Evolutionary conservation across 2,888 invertebrate genomes (phyloP).

Genomic region (Cephus sareptanus): DNA sequence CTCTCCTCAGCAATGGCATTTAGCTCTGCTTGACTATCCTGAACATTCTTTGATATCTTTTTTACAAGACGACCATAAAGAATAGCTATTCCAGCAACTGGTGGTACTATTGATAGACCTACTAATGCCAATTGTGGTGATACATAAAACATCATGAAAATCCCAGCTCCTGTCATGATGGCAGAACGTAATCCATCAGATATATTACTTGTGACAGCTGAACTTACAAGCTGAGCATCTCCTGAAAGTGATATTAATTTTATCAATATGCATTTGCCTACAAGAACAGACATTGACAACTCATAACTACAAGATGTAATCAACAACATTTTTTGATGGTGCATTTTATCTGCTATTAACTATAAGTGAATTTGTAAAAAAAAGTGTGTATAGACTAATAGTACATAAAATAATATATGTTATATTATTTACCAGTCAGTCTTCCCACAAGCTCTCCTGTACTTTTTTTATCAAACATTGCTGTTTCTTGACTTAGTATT

Average conservation of each 20-base stretch:
- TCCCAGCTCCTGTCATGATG: slow-evolving; percentile 88
- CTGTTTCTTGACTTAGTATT: slow-evolving; percentile 87
- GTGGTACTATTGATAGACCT: slow-evolving; percentile 89
- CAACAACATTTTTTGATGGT: too few relatives aligned
- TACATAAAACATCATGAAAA: slow-evolving; percentile 96
- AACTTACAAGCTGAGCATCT: slow-evolving; percentile 91
- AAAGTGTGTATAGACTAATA: not conserved
- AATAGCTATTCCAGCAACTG: slow-evolving; percentile 85
- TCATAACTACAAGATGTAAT: too few relatives aligned
- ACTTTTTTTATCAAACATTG: slow-evolving; percentile 89
- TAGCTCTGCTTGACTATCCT: slow-evolving; percentile 75
- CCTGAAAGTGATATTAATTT: slow-evolving; percentile 69
- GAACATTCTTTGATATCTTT: slow-evolving; percentile 83
- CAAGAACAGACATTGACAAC: too few relatives aligned
- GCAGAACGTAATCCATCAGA: slow-evolving; percentile 92
- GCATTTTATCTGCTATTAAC: too few relatives aligned
- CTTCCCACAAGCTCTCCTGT: slow-evolving; percentile 95
- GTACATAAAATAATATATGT: slow-evolving; percentile 6
- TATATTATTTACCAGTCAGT: slow-evolving; percentile 51
- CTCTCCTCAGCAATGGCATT: slow-evolving; percentile 82
- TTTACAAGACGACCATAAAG: slow-evolving; percentile 87
- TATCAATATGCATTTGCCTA: too few relatives aligned
- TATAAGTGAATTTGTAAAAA: not conserved
- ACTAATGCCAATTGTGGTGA: slow-evolving; percentile 89
- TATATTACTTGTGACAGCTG: slow-evolving; percentile 91